Evolutionary conservation across 2,113 vertebrate genomes (phyloP).

Genomic region (Typhlomys cinereus): DNA sequence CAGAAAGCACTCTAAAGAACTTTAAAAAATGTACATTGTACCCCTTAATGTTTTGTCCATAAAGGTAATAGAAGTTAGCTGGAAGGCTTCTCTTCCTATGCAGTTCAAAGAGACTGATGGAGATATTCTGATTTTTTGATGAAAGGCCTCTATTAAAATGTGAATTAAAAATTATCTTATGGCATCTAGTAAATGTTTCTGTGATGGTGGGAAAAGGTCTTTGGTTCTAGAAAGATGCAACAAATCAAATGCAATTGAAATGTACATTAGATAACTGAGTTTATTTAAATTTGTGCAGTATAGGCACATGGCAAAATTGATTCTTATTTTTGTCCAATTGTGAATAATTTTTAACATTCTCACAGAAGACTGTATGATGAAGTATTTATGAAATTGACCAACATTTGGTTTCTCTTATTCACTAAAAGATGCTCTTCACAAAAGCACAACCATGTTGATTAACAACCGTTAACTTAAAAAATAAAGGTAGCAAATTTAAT

Average conservation of each 20-base stretch:
- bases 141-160: neutral
- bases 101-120: conserved; percentile 45
- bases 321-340: neutral
- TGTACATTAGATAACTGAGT: neutral
- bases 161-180: conserved; percentile 36
- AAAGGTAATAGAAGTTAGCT: conserved; percentile 13
- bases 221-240: neutral
- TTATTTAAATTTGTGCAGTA: neutral
- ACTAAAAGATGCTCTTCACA: neutral
- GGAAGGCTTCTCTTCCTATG: neutral
- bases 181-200: neutral
- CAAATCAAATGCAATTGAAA: neutral
- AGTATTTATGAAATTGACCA: neutral
- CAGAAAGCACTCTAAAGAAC: neutral
- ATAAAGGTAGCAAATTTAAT: conserved; percentile 73
- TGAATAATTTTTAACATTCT: neutral
- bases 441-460: neutral
- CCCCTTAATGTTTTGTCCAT: conserved; percentile 15
- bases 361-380: neutral
- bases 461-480: conserved; percentile 63
- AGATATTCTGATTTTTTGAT: conserved; percentile 8
- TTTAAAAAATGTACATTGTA: neutral
- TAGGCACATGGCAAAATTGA: neutral
- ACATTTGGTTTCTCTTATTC: conserved; percentile 16
- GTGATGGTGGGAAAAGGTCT: neutral